Percentiles rank a stretch among this genome's conserved stretches.
Conservation (phyloP, 2,797 vertebrate species). For the Malurus splendens region DNA sequence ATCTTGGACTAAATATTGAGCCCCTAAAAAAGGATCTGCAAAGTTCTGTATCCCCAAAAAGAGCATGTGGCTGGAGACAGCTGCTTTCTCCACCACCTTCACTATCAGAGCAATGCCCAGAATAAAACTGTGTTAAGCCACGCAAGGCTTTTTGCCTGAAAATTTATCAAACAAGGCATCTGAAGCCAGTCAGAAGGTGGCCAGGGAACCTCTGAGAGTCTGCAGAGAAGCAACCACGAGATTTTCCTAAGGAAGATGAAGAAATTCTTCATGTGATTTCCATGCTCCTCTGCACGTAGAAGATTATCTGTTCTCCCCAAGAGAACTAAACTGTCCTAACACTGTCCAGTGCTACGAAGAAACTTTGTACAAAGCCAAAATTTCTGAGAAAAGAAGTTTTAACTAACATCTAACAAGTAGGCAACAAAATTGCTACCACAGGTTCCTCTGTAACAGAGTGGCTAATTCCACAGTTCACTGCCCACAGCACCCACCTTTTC, state of each 20-base stretch:
- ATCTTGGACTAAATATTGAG: background rate
- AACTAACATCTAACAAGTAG: background rate
- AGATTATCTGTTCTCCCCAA: background rate
- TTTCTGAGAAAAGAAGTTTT: background rate
- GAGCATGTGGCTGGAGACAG: background rate
- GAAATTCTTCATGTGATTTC: background rate
- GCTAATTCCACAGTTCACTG: background rate
- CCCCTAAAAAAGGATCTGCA: background rate
- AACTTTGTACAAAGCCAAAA: background rate
- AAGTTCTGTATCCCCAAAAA: background rate
- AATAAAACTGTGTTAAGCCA: background rate
- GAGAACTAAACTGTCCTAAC: background rate
- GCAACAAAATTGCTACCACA: background rate
- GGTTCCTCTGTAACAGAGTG: background rate
- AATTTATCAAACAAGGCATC: background rate
- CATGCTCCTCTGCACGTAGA: background rate
- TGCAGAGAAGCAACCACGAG: background rate
- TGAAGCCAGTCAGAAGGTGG: background rate
- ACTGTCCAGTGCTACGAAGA: background rate
- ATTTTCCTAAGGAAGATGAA: background rate
- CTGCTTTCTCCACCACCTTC: background rate
- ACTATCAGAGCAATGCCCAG: background rate
- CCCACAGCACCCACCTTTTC: background rate
- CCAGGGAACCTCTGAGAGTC: background rate
- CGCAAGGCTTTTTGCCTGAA: background rate